Base-by-base conservation (phyloP, 2,888 invertebrate species). In the Carterocephalus palaemon region DNA sequence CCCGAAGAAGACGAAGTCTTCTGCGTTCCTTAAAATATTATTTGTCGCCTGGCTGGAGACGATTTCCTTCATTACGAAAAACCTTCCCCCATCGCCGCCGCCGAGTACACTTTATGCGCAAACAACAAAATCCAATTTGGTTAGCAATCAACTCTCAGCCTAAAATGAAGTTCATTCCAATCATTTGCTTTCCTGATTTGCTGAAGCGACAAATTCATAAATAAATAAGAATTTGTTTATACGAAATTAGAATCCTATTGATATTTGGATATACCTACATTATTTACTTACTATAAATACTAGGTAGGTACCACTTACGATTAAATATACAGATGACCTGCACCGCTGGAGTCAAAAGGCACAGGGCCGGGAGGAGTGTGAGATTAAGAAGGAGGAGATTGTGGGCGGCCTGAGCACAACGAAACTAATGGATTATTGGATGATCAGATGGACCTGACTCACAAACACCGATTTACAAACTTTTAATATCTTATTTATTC, bases 121-220 rank as follows among this genome's bases (percentile, higher is more conserved):
- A 66, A 60, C 57, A 64, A 61, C 60, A 49, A 57, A 62, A 63
- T 64, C 47, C 52, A 56, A 56, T 67, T 58, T 53, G 39, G 36
- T 50, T 20, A 53, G 51, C 48, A 59, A 53, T 59, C 56, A 58
- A 57, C 61, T 62, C 59, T 16, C 36, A 23, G 36, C 29, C 36
- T 43, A 36, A 36, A 43, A 37, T 20, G 23, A 31, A 36, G 22
- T 43, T 36, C 36, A 23, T 29, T 36, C 28, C 28, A 28, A 43
- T 43, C 34, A 36, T 43, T 36, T 36, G 20, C 22, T 29, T 29
- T 29, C 43, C 36, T 29, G 15, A 29, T 29, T 29, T 29, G 36
- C 36, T 29, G 15, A 29, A 29, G 28, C 16, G 22, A 15, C n/a
- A 8, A 34, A 36, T 36, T 43, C 28, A 20, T 7, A 43, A 16